Base-by-base conservation (phyloP, 2,113 vertebrate species). In the Vanacampus margaritifer region DNA sequence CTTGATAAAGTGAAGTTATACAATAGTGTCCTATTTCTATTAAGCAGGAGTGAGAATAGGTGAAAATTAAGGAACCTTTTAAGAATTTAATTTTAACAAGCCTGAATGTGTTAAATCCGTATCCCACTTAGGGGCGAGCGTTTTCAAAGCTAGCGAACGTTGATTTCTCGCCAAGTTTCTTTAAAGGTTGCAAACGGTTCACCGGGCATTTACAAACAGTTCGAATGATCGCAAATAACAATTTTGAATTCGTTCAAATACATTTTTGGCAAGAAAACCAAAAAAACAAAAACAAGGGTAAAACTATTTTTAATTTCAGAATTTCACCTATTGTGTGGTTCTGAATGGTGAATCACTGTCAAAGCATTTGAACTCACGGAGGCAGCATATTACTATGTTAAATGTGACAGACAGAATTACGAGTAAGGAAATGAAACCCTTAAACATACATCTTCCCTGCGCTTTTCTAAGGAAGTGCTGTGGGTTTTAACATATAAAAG, bases 361-460 rank as follows among this genome's bases (percentile, higher is more conserved):
- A 61, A 23, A 41, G 5, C 12, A 14, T 61, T 41, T 37, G 6
- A 39, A 41, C 12, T 24, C 19, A 2, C 1, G 5, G 13, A 43
- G 5, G 21, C 58, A 41, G 21, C 54, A 57, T 57, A 19, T 57
- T 23, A 32, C 28, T 32, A 6, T 32, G 16, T 32, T 19, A 17
- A 57, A 62, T 45, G 23, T 26, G n/a, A 24, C 4, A 39, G 36
- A 12, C n/a, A 19, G 57, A 36, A 59, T 24, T 17, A 62, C 1
- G 64, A 59, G 56, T 71, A 59, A 77, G 73, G 75, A 82, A 86
- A 79, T 83, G 61, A 9, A 72, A 78, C 36, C 67, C 70, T 75
- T 73, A 81, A 68, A 73, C 67, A 65, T 41, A 46, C 43, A 46
- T 12, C 32, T 46, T 71, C 60, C 23, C 60, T 16, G 9, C 14